Evolutionary conservation across 2,113 vertebrate species (phyloP).

Genomic region (Sigmodon hispidus): DNA sequence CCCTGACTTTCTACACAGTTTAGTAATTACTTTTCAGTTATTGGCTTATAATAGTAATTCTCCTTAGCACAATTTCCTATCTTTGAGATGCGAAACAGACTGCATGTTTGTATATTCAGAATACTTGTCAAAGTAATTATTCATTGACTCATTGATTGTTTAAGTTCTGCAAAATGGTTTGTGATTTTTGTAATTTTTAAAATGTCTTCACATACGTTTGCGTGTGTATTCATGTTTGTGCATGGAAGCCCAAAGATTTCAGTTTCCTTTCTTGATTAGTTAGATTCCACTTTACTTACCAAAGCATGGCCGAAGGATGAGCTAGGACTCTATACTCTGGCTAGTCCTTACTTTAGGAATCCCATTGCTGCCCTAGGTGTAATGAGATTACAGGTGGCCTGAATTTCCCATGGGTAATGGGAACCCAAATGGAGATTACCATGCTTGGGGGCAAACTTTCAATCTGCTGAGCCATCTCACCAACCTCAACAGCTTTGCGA

Average conservation of each 20-base stretch:
- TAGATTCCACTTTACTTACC: neutral
- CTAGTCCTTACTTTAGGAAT: neutral
- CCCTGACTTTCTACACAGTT: neutral
- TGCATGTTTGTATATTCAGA: neutral
- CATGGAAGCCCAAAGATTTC: neutral
- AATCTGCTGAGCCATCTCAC: neutral
- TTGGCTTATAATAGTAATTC: neutral
- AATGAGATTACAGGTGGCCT: neutral
- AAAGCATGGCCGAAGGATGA: neutral
- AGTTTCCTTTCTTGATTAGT: neutral
- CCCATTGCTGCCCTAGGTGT: neutral
- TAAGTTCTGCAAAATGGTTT: neutral
- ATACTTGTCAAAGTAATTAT: neutral
- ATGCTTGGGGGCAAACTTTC: neutral
- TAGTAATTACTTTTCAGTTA: neutral
- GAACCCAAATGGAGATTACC: too few relatives aligned
- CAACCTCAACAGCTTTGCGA: neutral
- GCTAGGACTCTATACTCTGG: neutral
- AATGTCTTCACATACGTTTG: neutral
- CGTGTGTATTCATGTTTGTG: neutral
- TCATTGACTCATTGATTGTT: neutral
- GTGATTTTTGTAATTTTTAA: neutral
- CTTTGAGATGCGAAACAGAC: neutral
- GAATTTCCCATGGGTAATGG: too few relatives aligned
- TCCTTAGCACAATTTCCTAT: neutral